Evolutionary conservation across 1,140 invertebrate species (phyloP).

Genomic region (Musca vetustissima): DNA sequence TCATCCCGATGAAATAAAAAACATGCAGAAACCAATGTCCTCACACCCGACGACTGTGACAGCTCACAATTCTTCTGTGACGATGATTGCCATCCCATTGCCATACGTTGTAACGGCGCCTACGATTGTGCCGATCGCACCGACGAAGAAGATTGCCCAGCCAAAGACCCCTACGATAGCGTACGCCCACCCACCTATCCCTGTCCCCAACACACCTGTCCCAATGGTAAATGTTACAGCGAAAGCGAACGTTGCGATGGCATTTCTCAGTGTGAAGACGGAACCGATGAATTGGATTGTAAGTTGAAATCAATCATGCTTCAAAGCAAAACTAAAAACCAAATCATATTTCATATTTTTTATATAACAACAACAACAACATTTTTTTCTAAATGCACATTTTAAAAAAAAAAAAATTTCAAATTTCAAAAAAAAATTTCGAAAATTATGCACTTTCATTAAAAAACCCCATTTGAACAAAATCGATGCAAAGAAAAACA

Average conservation of each 20-base stretch:
- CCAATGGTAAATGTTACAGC: constrained; percentile 47
- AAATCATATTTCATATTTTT: constrained; percentile 4
- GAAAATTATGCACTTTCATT: too few relatives aligned
- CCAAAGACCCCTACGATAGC: constrained; percentile 26
- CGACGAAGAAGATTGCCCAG: constrained; percentile 67
- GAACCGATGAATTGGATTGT: constrained; percentile 65
- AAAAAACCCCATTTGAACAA: too few relatives aligned
- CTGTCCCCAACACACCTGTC: constrained; percentile 48
- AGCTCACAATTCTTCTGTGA: constrained; percentile 55
- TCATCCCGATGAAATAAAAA: too few relatives aligned
- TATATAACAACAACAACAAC: neutral
- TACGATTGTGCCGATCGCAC: constrained; percentile 71
- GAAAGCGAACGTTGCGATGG: constrained; percentile 60
- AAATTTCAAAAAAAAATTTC: too few relatives aligned
- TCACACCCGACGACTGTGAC: constrained; percentile 54
- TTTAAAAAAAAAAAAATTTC: too few relatives aligned
- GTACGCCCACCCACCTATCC: constrained; percentile 29
- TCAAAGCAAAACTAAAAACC: too few relatives aligned
- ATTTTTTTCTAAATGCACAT: too few relatives aligned
- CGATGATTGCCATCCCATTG: constrained; percentile 55
- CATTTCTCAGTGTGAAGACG: constrained; percentile 63
- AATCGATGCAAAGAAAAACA: too few relatives aligned
- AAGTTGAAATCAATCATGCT: constrained; percentile 51
- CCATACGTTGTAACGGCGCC: constrained; percentile 65
- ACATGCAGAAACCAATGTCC: constrained; percentile 39